Evolutionary conservation across 2,888 invertebrate species (phyloP), one percentile per base, ranked within the genome.

Genomic region (Odontomyia ornata): DNA sequence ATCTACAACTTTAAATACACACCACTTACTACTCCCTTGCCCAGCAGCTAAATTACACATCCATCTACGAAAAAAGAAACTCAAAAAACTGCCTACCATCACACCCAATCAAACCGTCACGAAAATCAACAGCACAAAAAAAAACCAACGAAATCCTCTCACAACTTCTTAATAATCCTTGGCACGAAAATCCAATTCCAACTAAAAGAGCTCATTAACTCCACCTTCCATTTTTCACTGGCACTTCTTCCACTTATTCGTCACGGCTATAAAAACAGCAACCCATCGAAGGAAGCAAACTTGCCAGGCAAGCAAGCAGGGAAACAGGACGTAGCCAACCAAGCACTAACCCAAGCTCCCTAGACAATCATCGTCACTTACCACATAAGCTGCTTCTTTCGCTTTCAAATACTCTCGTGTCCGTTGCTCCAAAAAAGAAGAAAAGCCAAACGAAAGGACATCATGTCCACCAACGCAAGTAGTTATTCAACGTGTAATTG

Each of bases 281-380:
- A 30, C 77, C 60, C 73, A 56, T 56, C 77, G 47, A 25, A 52
- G 21, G 75, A 13, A 62, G 36, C 36, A 36, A 36, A 36, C 36
- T 3, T 5, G 36, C 36, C 36, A 36, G 36, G 36, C 36, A 36
- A 36, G 9, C 36, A 36, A 36, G 36, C 36, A 36, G 9, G 36
- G 36, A 36, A 36, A 9, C 36, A n/a, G n/a, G n/a, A n/a, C n/a
- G n/a, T n/a, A n/a, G n/a, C n/a, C n/a, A n/a, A n/a, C n/a, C n/a
- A 36, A 36, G 36, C 36, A 36, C 36, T 5, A 36, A 36, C 36
- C 36, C 36, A 9, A 36, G 36, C 52, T 52, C 62, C 64, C 64
- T 56, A 76, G 71, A 65, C 76, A 72, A 78, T 76, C 72, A 65
- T 78, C 64, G 64, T 76, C 76, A 72, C 56, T 72, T 78, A 75